phyloP scores from a whole-genome alignment of 2,888 invertebrate species.

The Harpagoxenus sublaevis region DNA sequence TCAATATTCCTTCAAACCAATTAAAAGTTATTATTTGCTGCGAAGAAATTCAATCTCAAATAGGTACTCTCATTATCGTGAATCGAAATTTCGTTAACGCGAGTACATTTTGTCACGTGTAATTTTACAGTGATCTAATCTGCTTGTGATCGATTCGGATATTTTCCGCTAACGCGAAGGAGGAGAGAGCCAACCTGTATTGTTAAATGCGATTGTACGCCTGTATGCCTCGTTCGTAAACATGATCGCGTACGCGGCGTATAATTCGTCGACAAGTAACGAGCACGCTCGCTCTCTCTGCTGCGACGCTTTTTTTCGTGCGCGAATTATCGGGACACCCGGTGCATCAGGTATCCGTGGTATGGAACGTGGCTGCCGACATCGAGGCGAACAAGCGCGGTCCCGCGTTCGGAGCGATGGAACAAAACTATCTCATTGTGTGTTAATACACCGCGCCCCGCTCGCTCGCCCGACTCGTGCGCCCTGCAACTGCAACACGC shows the following conservation, averaged over 20 bases:
- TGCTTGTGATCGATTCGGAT: not conserved
- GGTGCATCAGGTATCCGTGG: slow-evolving; percentile 76
- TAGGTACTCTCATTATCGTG: not conserved
- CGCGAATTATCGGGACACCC: slow-evolving; percentile 71
- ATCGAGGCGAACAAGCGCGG: slow-evolving; percentile 76
- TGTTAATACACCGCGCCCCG: slow-evolving; percentile 84
- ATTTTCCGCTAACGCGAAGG: slow-evolving; percentile 10
- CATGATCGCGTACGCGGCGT: slow-evolving; percentile 9
- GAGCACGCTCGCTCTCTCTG: not conserved
- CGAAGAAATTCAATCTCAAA: not conserved
- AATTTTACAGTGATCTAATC: not conserved
- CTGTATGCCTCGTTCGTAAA: not conserved
- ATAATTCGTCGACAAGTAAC: slow-evolving; percentile 40
- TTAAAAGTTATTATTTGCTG: not conserved
- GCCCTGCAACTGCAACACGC: slow-evolving; percentile 58
- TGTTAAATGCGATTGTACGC: not conserved
- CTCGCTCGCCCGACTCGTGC: slow-evolving; percentile 73
- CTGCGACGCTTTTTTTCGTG: not conserved
- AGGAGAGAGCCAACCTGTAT: not conserved
- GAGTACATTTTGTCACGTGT: not conserved
- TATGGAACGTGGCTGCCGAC: slow-evolving; percentile 78
- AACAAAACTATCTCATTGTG: slow-evolving; percentile 87
- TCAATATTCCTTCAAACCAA: not conserved
- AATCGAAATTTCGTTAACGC: not conserved
- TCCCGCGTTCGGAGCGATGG: slow-evolving; percentile 73